phyloP scores from a whole-genome alignment of 2,888 invertebrate species.

The Bibio marci region DNA sequence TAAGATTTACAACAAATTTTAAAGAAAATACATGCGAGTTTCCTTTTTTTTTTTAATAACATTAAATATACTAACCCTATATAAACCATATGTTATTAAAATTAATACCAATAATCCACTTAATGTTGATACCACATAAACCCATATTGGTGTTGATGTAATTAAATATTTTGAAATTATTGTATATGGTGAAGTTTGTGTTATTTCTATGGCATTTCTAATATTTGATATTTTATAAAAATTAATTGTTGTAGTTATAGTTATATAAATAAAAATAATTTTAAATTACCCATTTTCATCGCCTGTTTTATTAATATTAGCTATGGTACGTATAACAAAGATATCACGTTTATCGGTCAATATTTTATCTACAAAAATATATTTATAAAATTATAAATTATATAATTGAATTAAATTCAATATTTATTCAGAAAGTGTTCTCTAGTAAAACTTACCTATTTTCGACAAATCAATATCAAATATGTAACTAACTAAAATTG shows the following conservation, averaged over 20 bases:
- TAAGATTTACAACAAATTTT: slow-evolving; percentile 2
- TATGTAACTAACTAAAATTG: background rate
- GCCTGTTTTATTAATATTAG: slow-evolving; percentile 20
- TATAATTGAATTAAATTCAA: background rate
- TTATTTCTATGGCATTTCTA: slow-evolving; percentile 17
- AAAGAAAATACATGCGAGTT: too few relatives aligned
- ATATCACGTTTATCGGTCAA: slow-evolving; percentile 26
- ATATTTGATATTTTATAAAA: background rate
- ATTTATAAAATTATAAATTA: too few relatives aligned
- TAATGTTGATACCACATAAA: slow-evolving; percentile 28
- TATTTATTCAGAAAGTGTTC: background rate
- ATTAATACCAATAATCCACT: slow-evolving; percentile 28
- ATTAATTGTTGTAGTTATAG: background rate
- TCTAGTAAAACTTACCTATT: background rate
- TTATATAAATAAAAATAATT: background rate
- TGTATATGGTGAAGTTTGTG: slow-evolving; percentile 23
- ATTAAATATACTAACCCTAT: slow-evolving; percentile 18
- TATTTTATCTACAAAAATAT: slow-evolving; percentile 18
- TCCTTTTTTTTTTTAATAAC: too few relatives aligned
- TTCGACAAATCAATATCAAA: slow-evolving; percentile 2
- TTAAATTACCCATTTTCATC: slow-evolving; percentile 14
- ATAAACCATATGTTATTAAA: slow-evolving; percentile 25
- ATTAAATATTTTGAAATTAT: slow-evolving; percentile 26
- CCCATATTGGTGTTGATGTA: slow-evolving; percentile 26
- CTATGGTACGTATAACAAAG: slow-evolving; percentile 22